A percentile compares a stretch with the other conserved stretches of the same genome.
Evolutionary conservation across 2,113 vertebrate species (phyloP).

Genomic region (Prinia subflava): DNA sequence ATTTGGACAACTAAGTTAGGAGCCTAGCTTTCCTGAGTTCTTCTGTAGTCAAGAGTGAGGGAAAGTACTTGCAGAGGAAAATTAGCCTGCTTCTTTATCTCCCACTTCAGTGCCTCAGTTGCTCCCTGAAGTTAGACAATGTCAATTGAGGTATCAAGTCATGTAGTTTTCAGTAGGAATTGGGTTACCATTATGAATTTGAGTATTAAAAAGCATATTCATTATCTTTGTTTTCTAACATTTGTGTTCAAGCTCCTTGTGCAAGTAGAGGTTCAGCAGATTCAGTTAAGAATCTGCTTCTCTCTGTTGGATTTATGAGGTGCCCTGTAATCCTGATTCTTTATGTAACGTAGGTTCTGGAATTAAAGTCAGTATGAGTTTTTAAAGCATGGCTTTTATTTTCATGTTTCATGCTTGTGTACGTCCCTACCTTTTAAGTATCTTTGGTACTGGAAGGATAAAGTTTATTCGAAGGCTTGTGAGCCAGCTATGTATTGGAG

Average conservation of each 20-base stretch:
- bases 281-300: not conserved
- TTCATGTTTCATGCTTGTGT: not conserved
- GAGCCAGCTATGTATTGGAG: not conserved
- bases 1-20: not conserved
- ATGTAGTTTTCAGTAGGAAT: rapidly evolving
- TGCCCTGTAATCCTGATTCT: not conserved
- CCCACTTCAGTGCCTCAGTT: not conserved
- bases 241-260: not conserved
- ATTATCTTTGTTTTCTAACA: not conserved
- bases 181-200: not conserved
- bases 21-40: not conserved
- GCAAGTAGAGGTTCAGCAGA: not conserved
- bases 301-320: not conserved
- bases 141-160: not conserved
- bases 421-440: not conserved
- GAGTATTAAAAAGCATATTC: not conserved
- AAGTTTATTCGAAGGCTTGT: not conserved
- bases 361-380: not conserved
- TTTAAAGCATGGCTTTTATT: not conserved
- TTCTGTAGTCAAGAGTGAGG: not conserved
- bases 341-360: not conserved
- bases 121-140: not conserved
- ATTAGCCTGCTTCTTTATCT: not conserved
- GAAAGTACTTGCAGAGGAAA: not conserved
- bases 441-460: not conserved